Evolutionary conservation across 2,113 vertebrate genomes (phyloP).

Genomic region (Pangasianodon hypophthalmus): DNA sequence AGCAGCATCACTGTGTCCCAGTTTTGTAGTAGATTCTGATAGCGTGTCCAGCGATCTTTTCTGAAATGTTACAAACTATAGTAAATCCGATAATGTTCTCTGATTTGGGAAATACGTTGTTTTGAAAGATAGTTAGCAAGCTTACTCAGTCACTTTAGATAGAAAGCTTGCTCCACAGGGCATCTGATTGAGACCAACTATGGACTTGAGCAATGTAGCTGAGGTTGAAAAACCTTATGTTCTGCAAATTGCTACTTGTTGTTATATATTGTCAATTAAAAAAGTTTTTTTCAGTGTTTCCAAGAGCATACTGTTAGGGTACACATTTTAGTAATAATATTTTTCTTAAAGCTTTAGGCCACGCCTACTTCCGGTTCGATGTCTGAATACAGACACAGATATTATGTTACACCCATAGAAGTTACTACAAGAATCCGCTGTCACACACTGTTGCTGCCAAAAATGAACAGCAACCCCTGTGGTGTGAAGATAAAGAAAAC

Average conservation of each 20-base stretch:
- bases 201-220: not conserved
- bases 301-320: not conserved
- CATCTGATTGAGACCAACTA: not conserved
- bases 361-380: not conserved
- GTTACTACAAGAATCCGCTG: not conserved
- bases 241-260: not conserved
- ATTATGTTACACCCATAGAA: not conserved
- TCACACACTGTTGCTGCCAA: constrained; percentile 7
- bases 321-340: not conserved
- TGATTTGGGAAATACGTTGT: not conserved
- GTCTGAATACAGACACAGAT: not conserved
- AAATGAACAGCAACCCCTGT: constrained; percentile 16
- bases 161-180: not conserved
- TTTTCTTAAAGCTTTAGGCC: not conserved
- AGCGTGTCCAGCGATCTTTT: not conserved
- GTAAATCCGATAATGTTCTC: not conserved
- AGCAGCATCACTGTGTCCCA: not conserved
- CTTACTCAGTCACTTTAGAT: not conserved
- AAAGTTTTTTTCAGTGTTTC: not conserved
- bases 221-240: not conserved
- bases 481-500: constrained; percentile 47
- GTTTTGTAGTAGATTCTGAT: not conserved
- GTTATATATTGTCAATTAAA: not conserved
- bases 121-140: not conserved
- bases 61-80: not conserved